Evolutionary conservation across 2,113 vertebrate species (phyloP).

Genomic region (Uropsilus gracilis): DNA sequence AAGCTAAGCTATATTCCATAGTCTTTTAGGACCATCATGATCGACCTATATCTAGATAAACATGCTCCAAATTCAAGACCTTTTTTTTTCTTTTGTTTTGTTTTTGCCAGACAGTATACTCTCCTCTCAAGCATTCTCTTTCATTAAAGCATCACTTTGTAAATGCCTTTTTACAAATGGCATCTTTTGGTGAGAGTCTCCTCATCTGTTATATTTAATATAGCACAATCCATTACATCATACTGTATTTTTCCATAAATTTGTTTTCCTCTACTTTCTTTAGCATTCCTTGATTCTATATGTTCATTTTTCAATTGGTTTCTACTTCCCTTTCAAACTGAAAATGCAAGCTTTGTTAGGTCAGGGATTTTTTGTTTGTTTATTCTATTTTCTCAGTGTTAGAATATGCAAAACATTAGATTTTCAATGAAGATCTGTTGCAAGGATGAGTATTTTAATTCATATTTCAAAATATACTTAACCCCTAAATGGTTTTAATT

Average conservation of each 20-base stretch:
- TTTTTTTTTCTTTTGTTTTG: neutral
- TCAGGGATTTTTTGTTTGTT: neutral
- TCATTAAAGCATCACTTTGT: neutral
- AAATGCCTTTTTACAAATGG: neutral
- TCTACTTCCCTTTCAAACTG: neutral
- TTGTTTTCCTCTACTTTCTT: neutral
- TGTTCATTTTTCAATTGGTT: neutral
- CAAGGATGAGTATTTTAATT: slow-evolving; percentile 66
- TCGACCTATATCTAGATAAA: neutral
- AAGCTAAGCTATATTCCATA: neutral
- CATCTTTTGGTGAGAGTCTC: neutral
- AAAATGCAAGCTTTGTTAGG: neutral
- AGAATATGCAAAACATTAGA: neutral
- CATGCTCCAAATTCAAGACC: neutral
- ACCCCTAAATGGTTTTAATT: slow-evolving; percentile 11
- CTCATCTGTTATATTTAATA: neutral
- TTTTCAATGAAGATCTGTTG: slow-evolving; percentile 17
- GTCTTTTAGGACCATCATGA: neutral
- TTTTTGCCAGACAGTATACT: neutral
- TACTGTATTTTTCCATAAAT: neutral
- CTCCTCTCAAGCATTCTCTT: neutral
- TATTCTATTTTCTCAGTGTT: neutral
- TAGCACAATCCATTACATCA: neutral
- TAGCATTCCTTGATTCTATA: neutral
- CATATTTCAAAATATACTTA: slow-evolving; percentile 45